Evolutionary conservation across 92 coral and sea anemone genomes (phyloP), one percentile per base, ranked within the genome.

Genomic region (Porites lobata): DNA sequence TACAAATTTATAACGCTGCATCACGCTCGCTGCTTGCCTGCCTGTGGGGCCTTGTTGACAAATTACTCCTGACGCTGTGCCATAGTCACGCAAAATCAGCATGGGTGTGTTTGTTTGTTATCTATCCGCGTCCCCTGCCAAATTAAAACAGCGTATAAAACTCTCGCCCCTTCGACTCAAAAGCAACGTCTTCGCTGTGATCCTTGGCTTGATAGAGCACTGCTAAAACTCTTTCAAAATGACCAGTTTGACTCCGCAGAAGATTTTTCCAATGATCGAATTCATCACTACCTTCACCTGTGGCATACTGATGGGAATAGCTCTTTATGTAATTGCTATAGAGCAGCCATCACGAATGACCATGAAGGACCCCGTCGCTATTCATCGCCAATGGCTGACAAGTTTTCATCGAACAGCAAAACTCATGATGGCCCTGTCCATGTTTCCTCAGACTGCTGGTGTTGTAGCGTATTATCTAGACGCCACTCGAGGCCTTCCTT

Each of bases 261-360:
- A 64, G 64, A 50, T 88, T 21, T 86, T 92, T 26, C 78, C 84
- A 21, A 72, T 88, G 13, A n/a, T 92, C 22, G 91, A 70, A 79
- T 89, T 86, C 91, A 52, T 74, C 72, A 91, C 89, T 74, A 86
- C 95, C 11, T 91, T 91, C 18, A 69, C 86, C 24, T 79, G 90
- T n/a, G 95, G 95, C 7, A 32, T 92, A 8, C 58, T 92, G 85
- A 91, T 91, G n/a, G 95, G 95, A 0, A 32, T 84, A 52, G 95
- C 95, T 2, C 26, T 81, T 10, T 89, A 89, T 80, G 90, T 92
- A 10, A 63, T 76, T 0, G 85, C 87, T 1, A 72, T 92, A 12
- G 95, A 92, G 53, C 95, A 92, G 32, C 95, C 95, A 2, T 85
- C 95, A 7, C 85, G 95, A 26, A 92, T 92, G 95, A 78, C 69